These are phyloP conservation scores for Chlorops oryzae DNA, from an alignment of 1,140 invertebrate genomes.

Conservation along the genomic window DNA sequence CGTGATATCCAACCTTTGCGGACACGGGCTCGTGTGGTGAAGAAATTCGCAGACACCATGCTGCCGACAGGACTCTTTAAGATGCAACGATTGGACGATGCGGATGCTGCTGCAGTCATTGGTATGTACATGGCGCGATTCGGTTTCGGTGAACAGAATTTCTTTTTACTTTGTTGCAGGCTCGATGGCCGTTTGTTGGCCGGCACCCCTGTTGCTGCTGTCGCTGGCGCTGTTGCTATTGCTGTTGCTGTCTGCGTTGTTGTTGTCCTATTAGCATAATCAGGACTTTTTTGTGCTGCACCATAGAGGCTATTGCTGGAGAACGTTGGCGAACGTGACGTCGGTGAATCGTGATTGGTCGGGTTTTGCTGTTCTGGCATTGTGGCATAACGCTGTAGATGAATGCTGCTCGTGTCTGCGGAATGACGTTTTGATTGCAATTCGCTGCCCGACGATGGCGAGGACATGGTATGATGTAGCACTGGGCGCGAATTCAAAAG, in stretches of 20 bases:
- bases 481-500: constrained; percentile 20
- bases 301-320: constrained; percentile 7
- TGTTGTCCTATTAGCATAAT: no score
- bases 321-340: neutral
- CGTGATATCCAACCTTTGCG: constrained; percentile 59
- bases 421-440: no score
- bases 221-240: neutral
- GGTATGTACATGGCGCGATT: constrained; percentile 44
- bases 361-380: constrained; percentile 1
- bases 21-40: constrained; percentile 27
- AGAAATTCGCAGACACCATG: constrained; percentile 36
- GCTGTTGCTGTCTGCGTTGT: neutral
- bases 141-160: constrained; percentile 31
- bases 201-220: neutral
- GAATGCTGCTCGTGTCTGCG: no score
- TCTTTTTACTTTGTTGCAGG: constrained; percentile 28
- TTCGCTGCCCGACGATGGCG: no score
- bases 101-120: constrained; percentile 23
- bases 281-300: constrained; percentile 10
- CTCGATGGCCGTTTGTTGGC: constrained; percentile 16
- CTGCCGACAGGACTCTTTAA: constrained; percentile 41
- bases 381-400: neutral
- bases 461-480: constrained; percentile 33
- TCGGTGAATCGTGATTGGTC: neutral
- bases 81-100: constrained; percentile 18